Base-by-base conservation (phyloP, 1,140 invertebrate species). In the Drosophila micromelanica region DNA sequence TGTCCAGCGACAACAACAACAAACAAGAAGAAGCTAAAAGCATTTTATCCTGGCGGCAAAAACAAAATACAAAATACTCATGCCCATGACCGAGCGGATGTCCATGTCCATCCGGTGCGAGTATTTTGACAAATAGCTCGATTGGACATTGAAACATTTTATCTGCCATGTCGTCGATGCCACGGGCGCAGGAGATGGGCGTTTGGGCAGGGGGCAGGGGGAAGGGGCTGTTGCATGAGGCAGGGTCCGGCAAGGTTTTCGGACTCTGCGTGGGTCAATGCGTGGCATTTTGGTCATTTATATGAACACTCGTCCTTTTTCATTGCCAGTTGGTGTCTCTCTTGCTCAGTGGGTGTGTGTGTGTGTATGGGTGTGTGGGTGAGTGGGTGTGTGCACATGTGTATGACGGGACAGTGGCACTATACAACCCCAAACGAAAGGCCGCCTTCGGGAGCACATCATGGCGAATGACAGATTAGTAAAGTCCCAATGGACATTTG, bases 131-230 rank as follows among this genome's bases (percentile, higher is more conserved):
- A 91, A 91, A 91, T 91, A 46, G 68, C 86, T 60, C 78, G 82
- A 91, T 91, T 82, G 90, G 90, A 90, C 90, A 89, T 90, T 91
- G 90, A 87, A 91, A 87, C 90, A 91, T 91, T 91, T 91, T 89
- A 91, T 91, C 80, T 90, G 85, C 65, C 79, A 82, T 82, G 85
- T 89, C 78, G 84, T 81, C 80, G 86, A 80, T 90, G 77, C 86
- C 73, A 79, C 45, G 52, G 52, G 61, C 32, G 49, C 40, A 48
- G 12, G 42, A 37, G 48, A 49, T n/a, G 43, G 8, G 52, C 1
- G 60, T 15, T 43, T 23, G 9, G 38, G 51, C 5, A 45, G 65
- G 45, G 45, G 12, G 46, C 20, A 20, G 20, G 20, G 20, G 17
- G 17, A 17, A 17, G 17, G 68, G 73, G 60, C 2, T 23, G 20